phyloP scores from a whole-genome alignment of 2,113 vertebrate genomes.

The Setophaga coronata region DNA sequence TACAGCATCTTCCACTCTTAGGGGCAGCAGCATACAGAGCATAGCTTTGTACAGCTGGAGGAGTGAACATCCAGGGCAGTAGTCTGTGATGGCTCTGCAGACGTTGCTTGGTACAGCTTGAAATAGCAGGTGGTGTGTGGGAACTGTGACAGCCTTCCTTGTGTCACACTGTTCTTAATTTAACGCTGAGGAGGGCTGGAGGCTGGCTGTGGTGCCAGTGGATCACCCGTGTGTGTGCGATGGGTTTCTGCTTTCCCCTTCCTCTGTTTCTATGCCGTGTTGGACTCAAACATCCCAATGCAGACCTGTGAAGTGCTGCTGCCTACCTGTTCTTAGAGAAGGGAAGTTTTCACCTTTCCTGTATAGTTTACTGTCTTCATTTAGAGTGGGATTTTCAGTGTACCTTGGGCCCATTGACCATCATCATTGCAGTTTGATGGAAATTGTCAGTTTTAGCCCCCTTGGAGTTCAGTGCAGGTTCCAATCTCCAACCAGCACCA shows the following conservation, averaged over 20 bases:
- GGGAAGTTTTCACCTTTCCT: neutral
- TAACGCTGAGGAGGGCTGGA: neutral
- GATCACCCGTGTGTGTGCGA: rapidly evolving
- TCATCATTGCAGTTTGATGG: neutral
- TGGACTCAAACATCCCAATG: rapidly evolving
- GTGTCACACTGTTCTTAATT: neutral
- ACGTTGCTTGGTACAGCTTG: neutral
- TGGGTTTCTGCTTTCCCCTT: neutral
- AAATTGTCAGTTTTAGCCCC: neutral
- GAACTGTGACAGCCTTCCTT: neutral
- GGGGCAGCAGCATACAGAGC: rapidly evolving
- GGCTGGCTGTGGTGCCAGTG: neutral
- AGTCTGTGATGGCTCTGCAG: neutral
- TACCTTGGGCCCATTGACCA: neutral
- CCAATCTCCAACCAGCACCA: neutral
- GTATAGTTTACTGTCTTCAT: neutral
- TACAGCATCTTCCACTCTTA: neutral
- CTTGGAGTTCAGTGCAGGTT: neutral
- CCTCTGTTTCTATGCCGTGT: rapidly evolving
- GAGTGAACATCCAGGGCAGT: neutral
- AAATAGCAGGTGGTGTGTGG: neutral
- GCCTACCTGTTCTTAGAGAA: neutral
- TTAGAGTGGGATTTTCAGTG: neutral
- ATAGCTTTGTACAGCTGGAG: neutral
- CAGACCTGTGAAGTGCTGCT: neutral